These are phyloP conservation scores for Petrophora chlorosata DNA, from an alignment of 2,888 invertebrate species.

Conservation along the genomic window DNA sequence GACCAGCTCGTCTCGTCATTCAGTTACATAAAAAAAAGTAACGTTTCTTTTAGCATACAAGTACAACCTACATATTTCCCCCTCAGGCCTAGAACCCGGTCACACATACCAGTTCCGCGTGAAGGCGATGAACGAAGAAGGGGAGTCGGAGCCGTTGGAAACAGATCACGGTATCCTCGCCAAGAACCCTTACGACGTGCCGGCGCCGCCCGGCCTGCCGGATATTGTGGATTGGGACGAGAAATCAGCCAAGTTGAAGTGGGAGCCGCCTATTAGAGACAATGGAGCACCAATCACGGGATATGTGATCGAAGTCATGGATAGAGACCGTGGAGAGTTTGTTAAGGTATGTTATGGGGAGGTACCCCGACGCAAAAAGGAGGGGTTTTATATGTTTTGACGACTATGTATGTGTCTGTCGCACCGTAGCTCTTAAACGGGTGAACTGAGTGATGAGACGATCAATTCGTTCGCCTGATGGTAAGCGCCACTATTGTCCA, in stretches of 20 bases:
- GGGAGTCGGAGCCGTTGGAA: conserved; percentile 97
- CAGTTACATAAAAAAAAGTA: no score
- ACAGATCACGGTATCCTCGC: conserved; percentile 95
- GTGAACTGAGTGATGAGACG: no score
- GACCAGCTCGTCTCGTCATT: no score
- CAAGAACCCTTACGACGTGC: conserved; percentile 98
- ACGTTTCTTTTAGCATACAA: no score
- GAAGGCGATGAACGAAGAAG: conserved; percentile 98
- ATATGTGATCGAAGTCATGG: conserved; percentile 96
- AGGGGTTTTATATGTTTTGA: no score
- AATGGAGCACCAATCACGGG: conserved; percentile 97
- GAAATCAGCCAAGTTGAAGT: conserved; percentile 94
- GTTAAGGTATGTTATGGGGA: conserved; percentile 82
- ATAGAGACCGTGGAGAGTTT: conserved; percentile 92
- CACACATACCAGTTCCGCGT: conserved; percentile 99
- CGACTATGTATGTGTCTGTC: no score
- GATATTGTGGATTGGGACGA: conserved; percentile 96
- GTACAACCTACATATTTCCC: no score
- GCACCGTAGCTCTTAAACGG: no score
- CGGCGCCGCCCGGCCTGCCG: conserved; percentile 94
- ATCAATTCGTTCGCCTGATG: no score
- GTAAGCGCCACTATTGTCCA: no score
- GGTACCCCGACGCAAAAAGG: no score
- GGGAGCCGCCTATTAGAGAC: conserved; percentile 95
- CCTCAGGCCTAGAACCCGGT: conserved; percentile 93